Conservation (phyloP, 2,113 vertebrate species). For the Galeopterus variegatus region DNA sequence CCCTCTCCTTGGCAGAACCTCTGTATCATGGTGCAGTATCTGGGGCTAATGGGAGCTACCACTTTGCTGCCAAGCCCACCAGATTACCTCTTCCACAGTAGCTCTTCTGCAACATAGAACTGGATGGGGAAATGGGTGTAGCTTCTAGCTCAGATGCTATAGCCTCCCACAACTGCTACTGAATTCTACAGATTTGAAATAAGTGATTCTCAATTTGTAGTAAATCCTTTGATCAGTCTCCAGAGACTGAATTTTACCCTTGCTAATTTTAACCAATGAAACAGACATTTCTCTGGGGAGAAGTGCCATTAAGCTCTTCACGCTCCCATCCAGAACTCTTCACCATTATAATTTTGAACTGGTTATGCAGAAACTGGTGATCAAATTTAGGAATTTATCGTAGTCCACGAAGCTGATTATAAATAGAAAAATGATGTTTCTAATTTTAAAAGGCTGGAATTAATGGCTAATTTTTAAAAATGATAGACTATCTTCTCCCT, state of each 20-base stretch:
- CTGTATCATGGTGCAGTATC: neutral
- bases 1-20: neutral
- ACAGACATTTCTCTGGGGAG: conserved; percentile 24
- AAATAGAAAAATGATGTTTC: conserved; percentile 40
- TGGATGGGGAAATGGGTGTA: neutral
- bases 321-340: neutral
- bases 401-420: conserved; percentile 12
- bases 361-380: conserved; percentile 24
- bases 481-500: conserved; percentile 15
- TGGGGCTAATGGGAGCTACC: neutral
- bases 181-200: conserved; percentile 25
- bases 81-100: neutral
- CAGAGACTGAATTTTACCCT: conserved; percentile 21
- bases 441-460: conserved; percentile 38
- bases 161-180: neutral
- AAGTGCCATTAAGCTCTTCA: neutral
- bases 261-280: conserved; percentile 40
- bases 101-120: neutral
- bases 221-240: conserved; percentile 18
- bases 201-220: neutral
- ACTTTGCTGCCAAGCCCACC: neutral
- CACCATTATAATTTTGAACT: conserved; percentile 16
- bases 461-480: neutral
- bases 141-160: neutral
- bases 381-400: neutral